phyloP scores from a whole-genome alignment of 1,140 invertebrate genomes.

The Aphis gossypii region DNA sequence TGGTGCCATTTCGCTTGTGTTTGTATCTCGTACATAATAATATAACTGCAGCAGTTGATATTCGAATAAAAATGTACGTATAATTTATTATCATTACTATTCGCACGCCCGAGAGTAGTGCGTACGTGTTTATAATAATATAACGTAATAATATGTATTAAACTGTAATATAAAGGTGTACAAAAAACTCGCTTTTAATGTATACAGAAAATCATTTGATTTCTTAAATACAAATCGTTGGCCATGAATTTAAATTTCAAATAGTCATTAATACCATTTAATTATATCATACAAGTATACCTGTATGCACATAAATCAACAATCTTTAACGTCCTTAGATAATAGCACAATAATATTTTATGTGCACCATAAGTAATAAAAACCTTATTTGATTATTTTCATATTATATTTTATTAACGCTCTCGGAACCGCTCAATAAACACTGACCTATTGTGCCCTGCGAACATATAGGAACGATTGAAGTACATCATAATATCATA shows the following conservation, averaged over 20 bases:
- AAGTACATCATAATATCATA: not conserved
- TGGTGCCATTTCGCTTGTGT: not conserved
- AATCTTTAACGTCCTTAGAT: not conserved
- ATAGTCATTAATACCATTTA: slow-evolving; percentile 31
- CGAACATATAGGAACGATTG: not conserved
- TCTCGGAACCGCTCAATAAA: not conserved
- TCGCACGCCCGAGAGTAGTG: not conserved
- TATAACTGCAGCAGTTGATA: not conserved
- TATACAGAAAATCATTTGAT: slow-evolving; percentile 30
- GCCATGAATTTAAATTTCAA: slow-evolving; percentile 47
- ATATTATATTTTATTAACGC: not conserved
- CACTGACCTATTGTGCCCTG: not conserved
- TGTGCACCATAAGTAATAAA: not conserved
- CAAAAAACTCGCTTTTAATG: not conserved
- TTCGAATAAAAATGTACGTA: not conserved
- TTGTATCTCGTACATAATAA: not conserved
- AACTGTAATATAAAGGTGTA: not conserved
- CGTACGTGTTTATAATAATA: not conserved
- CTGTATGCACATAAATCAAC: slow-evolving; percentile 16
- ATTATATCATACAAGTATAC: slow-evolving; percentile 18
- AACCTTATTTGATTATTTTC: not conserved
- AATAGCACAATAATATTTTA: not conserved
- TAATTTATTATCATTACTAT: slow-evolving; percentile 27
- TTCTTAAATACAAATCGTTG: slow-evolving; percentile 35
- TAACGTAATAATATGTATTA: not conserved